These are phyloP conservation scores for Globodera rostochiensis DNA, from an alignment of 1,140 invertebrate genomes.

Conservation along the genomic window DNA sequence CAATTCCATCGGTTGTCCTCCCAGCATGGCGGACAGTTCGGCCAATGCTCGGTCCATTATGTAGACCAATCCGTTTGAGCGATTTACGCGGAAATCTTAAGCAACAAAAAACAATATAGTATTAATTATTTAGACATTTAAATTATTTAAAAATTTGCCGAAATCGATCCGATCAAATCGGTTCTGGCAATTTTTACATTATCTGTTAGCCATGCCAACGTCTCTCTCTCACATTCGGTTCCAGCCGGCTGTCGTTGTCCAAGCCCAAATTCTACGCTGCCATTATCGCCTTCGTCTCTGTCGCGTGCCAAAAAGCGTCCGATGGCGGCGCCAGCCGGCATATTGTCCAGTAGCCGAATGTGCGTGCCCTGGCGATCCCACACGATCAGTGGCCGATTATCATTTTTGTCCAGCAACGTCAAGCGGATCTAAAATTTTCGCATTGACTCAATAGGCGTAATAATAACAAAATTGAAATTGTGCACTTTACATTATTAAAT, in stretches of 20 bases:
- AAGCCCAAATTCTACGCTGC: conserved; percentile 16
- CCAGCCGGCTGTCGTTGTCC: conserved; percentile 1
- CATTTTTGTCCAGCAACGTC: conserved; percentile 41
- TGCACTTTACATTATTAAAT: not conserved
- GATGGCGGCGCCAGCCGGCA: conserved; percentile 32
- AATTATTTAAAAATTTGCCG: too few species aligned
- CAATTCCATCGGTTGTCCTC: conserved; percentile 21
- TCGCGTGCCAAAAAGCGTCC: conserved; percentile 35
- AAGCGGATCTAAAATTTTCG: conserved; percentile 33
- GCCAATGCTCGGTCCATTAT: conserved; percentile 10
- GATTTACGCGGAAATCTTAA: conserved; percentile 34
- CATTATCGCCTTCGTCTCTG: conserved; percentile 39
- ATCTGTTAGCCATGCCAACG: too few species aligned
- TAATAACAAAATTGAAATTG: conserved; percentile 11
- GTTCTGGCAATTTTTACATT: not conserved
- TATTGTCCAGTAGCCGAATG: conserved; percentile 38
- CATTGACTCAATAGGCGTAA: too few species aligned
- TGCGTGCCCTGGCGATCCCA: conserved; percentile 12
- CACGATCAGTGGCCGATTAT: conserved; percentile 39
- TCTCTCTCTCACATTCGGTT: conserved; percentile 32
- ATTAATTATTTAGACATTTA: too few species aligned
- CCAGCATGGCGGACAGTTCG: conserved; percentile 25
- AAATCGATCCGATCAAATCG: conserved; percentile 10
- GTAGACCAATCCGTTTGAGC: conserved; percentile 8
- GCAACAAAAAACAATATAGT: too few species aligned